A percentile compares a stretch with the other conserved stretches of the same genome.
Conservation (phyloP, 30 jellyfish, hydroid and myxozoan genomes). For the Kudoa iwatai region DNA sequence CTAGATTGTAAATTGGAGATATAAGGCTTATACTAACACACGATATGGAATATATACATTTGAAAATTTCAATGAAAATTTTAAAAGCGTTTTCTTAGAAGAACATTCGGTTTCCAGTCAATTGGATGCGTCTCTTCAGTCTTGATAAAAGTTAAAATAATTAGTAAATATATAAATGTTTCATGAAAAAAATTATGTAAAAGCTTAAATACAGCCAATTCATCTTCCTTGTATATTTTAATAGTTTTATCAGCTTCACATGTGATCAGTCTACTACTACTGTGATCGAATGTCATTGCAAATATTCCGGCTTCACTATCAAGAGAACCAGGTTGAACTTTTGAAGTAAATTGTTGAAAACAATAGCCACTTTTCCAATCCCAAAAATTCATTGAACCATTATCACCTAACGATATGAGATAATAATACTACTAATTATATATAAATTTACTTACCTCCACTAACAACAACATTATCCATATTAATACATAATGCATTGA, state of each 20-base stretch:
- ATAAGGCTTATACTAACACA: too few relatives aligned
- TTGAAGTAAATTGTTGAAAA: slow-evolving; percentile 38
- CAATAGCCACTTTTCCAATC: slow-evolving; percentile 96
- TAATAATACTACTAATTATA: neutral
- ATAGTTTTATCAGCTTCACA: slow-evolving; percentile 91
- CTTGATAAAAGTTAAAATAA: slow-evolving; percentile 3
- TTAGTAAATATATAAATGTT: neutral
- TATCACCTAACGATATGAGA: slow-evolving; percentile 15
- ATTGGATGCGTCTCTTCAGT: slow-evolving; percentile 73
- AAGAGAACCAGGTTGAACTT: slow-evolving; percentile 90
- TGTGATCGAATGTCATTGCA: slow-evolving; percentile 58
- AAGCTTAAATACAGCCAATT: slow-evolving; percentile 13
- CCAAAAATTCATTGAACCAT: slow-evolving; percentile 91
- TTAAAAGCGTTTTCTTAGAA: too few relatives aligned
- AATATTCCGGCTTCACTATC: slow-evolving; percentile 96
- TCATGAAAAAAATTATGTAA: neutral
- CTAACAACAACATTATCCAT: slow-evolving; percentile 52
- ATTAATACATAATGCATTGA: slow-evolving; percentile 56
- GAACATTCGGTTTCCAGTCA: slow-evolving; percentile 44
- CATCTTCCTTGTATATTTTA: slow-evolving; percentile 87
- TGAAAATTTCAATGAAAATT: too few relatives aligned
- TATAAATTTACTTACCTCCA: slow-evolving; percentile 23
- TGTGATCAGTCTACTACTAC: slow-evolving; percentile 58
- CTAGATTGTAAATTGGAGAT: too few relatives aligned
- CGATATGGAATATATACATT: too few relatives aligned